Evolutionary conservation across 1,140 invertebrate species (phyloP).

Genomic region (Drosophila saltans): DNA sequence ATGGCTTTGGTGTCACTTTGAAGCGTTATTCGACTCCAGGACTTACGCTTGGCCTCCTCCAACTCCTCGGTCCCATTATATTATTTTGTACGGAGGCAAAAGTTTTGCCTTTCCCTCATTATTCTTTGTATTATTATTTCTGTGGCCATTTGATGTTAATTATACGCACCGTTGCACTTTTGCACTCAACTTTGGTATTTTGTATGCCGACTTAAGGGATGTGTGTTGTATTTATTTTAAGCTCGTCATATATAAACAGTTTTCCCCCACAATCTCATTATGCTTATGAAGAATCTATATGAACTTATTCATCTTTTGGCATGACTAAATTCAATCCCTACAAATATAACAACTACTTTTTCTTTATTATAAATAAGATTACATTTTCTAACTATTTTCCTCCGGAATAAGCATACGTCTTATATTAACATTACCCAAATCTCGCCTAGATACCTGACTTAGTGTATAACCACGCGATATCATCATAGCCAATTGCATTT

Average conservation of each 20-base stretch:
- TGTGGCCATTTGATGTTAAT: constrained; percentile 63
- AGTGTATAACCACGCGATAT: constrained; percentile 39
- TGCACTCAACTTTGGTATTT: constrained; percentile 34
- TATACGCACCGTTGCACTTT: constrained; percentile 59
- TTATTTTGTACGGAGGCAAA: constrained; percentile 14
- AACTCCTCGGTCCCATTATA: neutral
- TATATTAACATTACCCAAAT: neutral
- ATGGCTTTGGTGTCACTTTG: constrained; percentile 37
- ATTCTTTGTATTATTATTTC: constrained; percentile 25
- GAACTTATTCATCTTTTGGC: too few relatives aligned
- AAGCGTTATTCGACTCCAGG: constrained; percentile 21
- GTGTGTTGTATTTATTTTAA: too few relatives aligned
- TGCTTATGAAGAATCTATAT: too few relatives aligned
- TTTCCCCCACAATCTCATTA: too few relatives aligned
- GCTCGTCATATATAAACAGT: too few relatives aligned
- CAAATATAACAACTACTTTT: too few relatives aligned
- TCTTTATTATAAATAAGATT: too few relatives aligned
- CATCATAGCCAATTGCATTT: constrained; percentile 34
- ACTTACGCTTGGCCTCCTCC: neutral
- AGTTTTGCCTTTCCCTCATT: constrained; percentile 19
- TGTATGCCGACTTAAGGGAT: too few relatives aligned
- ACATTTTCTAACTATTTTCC: neutral
- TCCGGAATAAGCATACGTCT: neutral
- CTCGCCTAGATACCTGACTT: neutral
- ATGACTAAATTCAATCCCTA: too few relatives aligned